Conservation (phyloP, 1,140 invertebrate genomes). For the Rhagoletis pomonella region DNA sequence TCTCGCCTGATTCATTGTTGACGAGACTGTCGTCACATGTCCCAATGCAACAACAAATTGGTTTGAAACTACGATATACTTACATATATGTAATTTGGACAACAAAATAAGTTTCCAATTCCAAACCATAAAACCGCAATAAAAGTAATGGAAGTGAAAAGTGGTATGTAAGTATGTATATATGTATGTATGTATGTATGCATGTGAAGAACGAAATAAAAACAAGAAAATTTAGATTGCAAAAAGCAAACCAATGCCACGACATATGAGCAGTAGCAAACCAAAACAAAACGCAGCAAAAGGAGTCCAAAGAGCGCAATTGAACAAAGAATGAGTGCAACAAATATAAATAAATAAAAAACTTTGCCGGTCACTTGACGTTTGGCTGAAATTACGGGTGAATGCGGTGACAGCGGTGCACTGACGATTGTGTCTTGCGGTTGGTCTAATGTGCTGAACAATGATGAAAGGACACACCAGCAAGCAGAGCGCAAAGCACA, state of each 20-base stretch:
- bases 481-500: too few species aligned
- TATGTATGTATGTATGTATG: too few species aligned
- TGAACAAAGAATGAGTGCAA: slow-evolving; percentile 2
- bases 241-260: background rate
- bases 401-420: background rate
- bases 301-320: background rate
- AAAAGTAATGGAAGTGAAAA: background rate
- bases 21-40: background rate
- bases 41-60: background rate
- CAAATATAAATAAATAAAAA: background rate
- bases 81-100: background rate
- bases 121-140: background rate
- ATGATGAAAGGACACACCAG: slow-evolving; percentile 34
- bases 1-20: background rate
- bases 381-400: background rate
- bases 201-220: background rate
- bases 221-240: background rate
- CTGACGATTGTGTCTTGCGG: slow-evolving; percentile 8
- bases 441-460: background rate
- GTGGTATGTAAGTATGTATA: too few species aligned
- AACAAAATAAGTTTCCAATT: slow-evolving; percentile 12
- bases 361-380: slow-evolving; percentile 19
- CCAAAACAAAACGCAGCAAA: background rate
- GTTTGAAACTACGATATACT: background rate
- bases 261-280: background rate